These are phyloP conservation scores for Scyliorhinus canicula DNA, from an alignment of 2,797 vertebrate genomes.

Conservation along the genomic window DNA sequence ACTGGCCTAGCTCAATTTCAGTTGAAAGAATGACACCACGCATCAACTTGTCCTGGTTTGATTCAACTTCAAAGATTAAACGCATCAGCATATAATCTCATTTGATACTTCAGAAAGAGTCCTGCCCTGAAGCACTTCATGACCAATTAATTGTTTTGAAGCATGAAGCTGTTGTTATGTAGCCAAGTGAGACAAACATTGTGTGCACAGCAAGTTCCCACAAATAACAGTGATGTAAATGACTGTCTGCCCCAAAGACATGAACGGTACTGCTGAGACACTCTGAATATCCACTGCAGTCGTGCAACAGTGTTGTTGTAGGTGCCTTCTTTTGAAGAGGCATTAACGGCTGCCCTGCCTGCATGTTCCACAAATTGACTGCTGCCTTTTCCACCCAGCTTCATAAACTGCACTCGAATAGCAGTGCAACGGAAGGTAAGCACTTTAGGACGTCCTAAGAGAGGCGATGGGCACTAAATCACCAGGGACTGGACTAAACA, in stretches of 20 bases:
- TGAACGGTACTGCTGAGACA: too few species aligned
- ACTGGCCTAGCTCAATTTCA: not conserved
- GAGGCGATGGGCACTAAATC: not conserved
- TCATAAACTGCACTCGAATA: not conserved
- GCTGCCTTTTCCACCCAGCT: not conserved
- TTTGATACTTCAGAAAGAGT: not conserved
- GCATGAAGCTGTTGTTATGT: not conserved
- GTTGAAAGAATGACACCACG: not conserved
- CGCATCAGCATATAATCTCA: not conserved
- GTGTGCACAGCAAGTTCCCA: not conserved
- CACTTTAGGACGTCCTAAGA: not conserved
- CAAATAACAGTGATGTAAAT: not conserved
- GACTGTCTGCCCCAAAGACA: not conserved
- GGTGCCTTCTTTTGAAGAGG: not conserved
- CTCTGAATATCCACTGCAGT: not conserved
- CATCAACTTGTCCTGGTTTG: not conserved
- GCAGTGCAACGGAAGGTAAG: not conserved
- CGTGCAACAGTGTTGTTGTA: not conserved
- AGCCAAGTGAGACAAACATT: not conserved
- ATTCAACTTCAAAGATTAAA: too few species aligned
- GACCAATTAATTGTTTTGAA: too few species aligned
- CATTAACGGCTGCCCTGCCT: not conserved
- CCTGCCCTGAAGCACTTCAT: not conserved
- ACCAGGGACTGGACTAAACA: not conserved
- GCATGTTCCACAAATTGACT: not conserved